Percentiles rank a stretch among this genome's conserved stretches.
phyloP scores from a whole-genome alignment of 2,797 vertebrate species.

The Rousettus madagascariensis region DNA sequence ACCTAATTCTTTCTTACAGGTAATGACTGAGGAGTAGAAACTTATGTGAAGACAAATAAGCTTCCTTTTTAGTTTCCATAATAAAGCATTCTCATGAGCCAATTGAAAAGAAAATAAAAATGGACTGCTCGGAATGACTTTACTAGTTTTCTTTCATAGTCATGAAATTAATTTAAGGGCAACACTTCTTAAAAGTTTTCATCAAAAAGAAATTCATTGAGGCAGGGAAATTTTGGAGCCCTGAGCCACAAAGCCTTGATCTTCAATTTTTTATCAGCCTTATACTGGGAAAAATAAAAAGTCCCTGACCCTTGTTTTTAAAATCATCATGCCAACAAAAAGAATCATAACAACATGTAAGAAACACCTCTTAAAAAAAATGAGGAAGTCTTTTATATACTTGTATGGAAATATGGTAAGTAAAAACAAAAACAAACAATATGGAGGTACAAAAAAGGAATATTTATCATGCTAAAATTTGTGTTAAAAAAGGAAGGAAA shows the following conservation, averaged over 20 bases:
- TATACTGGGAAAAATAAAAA: background rate
- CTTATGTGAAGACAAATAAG: background rate
- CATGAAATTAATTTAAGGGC: background rate
- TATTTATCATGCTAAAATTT: background rate
- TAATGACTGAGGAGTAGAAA: background rate
- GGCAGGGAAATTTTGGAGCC: background rate
- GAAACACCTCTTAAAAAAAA: conserved; percentile 34
- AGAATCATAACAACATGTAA: background rate
- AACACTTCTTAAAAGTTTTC: conserved; percentile 32
- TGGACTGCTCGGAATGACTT: background rate
- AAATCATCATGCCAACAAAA: conserved; percentile 2
- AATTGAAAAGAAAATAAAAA: background rate
- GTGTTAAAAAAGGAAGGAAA: background rate
- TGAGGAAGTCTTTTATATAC: background rate
- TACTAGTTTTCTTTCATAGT: background rate
- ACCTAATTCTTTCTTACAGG: background rate
- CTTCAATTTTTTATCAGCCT: background rate
- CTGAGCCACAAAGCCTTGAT: background rate
- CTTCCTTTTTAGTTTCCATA: background rate
- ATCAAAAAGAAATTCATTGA: background rate
- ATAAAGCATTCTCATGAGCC: background rate
- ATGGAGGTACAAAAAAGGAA: background rate
- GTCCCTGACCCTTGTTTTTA: background rate
- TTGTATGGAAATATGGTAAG: background rate
- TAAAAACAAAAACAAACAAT: background rate